phyloP scores from a whole-genome alignment of 2,113 vertebrate species.

The Rhadina sibilatrix region DNA sequence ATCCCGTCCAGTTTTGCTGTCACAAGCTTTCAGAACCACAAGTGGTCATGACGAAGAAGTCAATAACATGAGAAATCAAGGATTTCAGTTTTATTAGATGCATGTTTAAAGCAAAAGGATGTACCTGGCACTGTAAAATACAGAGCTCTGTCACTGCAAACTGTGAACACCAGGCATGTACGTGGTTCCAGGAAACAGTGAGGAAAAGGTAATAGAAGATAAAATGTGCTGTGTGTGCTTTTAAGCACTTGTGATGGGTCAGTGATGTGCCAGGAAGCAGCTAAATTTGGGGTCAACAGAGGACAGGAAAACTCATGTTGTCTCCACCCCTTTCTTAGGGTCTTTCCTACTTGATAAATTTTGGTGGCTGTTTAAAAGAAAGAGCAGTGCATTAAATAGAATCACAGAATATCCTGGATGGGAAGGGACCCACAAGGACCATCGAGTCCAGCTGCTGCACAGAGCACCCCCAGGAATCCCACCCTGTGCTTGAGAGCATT shows the following conservation, averaged over 20 bases:
- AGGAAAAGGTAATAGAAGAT: neutral
- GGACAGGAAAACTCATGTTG: neutral
- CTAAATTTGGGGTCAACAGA: neutral
- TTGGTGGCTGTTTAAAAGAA: neutral
- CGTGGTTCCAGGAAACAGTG: neutral
- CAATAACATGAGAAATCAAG: neutral
- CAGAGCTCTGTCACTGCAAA: neutral
- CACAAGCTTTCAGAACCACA: rapidly evolving
- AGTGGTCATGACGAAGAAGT: neutral
- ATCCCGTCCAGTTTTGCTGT: rapidly evolving
- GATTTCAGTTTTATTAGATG: neutral
- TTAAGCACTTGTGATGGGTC: neutral
- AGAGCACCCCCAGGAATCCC: neutral
- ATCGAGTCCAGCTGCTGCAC: neutral
- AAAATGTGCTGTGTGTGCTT: neutral
- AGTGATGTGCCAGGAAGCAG: neutral
- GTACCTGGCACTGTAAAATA: neutral
- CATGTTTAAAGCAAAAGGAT: neutral
- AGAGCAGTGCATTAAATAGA: neutral
- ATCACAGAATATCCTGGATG: neutral
- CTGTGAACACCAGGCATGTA: too few relatives aligned
- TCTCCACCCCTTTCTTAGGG: rapidly evolving
- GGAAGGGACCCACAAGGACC: neutral
- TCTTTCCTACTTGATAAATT: neutral
- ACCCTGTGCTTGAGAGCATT: neutral